Evolutionary conservation across 2,797 vertebrate genomes (phyloP), one percentile per base, ranked within the genome.

Genomic region (Pitangus sulphuratus): DNA sequence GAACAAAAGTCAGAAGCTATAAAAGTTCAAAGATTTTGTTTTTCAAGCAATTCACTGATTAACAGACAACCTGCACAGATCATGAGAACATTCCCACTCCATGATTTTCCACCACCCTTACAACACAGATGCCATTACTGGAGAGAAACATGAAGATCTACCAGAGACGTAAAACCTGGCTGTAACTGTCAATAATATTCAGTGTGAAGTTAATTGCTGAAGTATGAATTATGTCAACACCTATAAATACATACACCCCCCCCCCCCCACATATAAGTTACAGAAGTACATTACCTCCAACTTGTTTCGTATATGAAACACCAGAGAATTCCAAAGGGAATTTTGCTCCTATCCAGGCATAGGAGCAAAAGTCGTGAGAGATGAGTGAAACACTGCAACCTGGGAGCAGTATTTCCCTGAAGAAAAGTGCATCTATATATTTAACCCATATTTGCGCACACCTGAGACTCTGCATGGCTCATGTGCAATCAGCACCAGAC

Each of bases 281-380:
- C 11, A 22, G 12, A 61, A 42, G 21, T 24, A 60, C 0, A 1
- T 50, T 90, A 70, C 33, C 8, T 17, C 11, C 65, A 78, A 22
- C 0, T 0, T 1, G 16, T 50, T 50, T 50, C 4, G 6, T 62
- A 45, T 3, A 30, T 2, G 33, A 64, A 91, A 42, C 13, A 47
- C 28, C 12, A 40, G 68, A 85, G 14, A 71, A 66, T 45, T 93
- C 19, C 8, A 11, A 33, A 84, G 21, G 10, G n/a, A 65, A 72
- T 65, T 78, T 78, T 53, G 7, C 21, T 64, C 15, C 58, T 37
- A 31, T 51, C 30, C 53, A 33, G 65, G 8, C 44, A 48, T 1
- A 60, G 42, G 10, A 54, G 15, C 9, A 77, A 56, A 81, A 82
- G 9, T 24, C 15, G 42, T 56, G n/a, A 65, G 56, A 75, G 21